Evolutionary conservation across 2,113 vertebrate genomes (phyloP).

Genomic region (Hucho hucho): DNA sequence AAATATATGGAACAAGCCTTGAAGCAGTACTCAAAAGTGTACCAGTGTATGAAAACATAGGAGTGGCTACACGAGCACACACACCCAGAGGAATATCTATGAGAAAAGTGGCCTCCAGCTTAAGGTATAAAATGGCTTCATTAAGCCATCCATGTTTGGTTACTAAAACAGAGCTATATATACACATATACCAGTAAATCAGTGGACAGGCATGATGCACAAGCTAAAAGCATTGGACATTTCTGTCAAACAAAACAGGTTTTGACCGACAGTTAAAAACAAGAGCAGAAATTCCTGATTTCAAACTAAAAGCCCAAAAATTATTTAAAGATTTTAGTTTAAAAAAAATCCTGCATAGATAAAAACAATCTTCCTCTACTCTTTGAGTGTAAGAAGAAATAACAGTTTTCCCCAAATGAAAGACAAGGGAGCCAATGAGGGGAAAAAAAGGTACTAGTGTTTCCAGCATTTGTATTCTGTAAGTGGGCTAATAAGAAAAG

Average conservation of each 20-base stretch:
- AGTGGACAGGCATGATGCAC: conserved; percentile 66
- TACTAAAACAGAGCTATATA: conserved; percentile 59
- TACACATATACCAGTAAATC: conserved; percentile 43
- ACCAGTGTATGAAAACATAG: conserved; percentile 74
- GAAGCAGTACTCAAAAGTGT: conserved; percentile 49
- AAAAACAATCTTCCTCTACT: conserved; percentile 43
- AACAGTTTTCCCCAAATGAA: conserved; percentile 68
- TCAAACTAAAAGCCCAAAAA: background rate
- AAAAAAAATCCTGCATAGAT: conserved; percentile 75
- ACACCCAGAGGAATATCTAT: conserved; percentile 46
- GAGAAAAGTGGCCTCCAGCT: conserved; percentile 68
- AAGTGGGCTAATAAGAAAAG: conserved; percentile 14
- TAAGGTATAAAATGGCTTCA: conserved; percentile 65
- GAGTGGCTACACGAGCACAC: conserved; percentile 48
- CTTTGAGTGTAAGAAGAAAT: conserved; percentile 59
- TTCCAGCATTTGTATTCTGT: conserved; percentile 50
- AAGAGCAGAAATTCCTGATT: background rate
- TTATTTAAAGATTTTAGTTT: background rate
- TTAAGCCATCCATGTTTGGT: conserved; percentile 59
- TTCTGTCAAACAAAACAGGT: conserved; percentile 58
- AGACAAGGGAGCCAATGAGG: conserved; percentile 66
- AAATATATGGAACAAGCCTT: conserved; percentile 49
- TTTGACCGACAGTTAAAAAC: conserved; percentile 35
- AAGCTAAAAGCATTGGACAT: conserved; percentile 69
- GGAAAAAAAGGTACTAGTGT: conserved; percentile 18